Evolutionary conservation across 2,797 vertebrate species (phyloP).

Genomic region (Malurus splendens): DNA sequence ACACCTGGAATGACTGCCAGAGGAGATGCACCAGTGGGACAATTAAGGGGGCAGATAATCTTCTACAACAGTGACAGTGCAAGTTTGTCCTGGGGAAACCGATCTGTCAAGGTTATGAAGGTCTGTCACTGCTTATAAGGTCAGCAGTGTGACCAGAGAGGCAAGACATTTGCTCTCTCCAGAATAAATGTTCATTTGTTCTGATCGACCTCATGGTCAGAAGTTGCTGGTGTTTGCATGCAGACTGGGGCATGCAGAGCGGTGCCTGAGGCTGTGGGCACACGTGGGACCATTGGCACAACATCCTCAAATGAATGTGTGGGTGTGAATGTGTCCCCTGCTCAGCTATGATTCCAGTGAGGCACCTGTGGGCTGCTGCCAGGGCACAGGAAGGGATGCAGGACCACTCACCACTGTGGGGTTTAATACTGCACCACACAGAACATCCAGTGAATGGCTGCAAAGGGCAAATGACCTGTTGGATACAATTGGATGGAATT

Average conservation of each 20-base stretch:
- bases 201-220: rapidly evolving
- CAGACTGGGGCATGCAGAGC: rapidly evolving
- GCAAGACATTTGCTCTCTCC: background rate
- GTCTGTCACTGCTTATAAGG: background rate
- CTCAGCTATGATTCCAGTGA: background rate
- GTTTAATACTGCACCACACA: background rate
- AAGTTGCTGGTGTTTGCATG: background rate
- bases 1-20: background rate
- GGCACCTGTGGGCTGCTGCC: background rate
- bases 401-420: rapidly evolving
- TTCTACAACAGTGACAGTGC: background rate
- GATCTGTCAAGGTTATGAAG: background rate
- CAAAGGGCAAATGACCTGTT: background rate
- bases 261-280: rapidly evolving
- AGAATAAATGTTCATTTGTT: background rate
- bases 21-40: background rate
- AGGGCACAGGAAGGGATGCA: background rate
- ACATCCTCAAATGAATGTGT: rapidly evolving
- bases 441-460: background rate
- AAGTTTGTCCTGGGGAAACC: background rate
- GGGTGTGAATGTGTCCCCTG: rapidly evolving
- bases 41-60: background rate
- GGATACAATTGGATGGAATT: background rate
- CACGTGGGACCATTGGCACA: rapidly evolving
- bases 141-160: background rate